Conservation (phyloP, 1,140 invertebrate species). For the Bilobella aurantiaca region DNA sequence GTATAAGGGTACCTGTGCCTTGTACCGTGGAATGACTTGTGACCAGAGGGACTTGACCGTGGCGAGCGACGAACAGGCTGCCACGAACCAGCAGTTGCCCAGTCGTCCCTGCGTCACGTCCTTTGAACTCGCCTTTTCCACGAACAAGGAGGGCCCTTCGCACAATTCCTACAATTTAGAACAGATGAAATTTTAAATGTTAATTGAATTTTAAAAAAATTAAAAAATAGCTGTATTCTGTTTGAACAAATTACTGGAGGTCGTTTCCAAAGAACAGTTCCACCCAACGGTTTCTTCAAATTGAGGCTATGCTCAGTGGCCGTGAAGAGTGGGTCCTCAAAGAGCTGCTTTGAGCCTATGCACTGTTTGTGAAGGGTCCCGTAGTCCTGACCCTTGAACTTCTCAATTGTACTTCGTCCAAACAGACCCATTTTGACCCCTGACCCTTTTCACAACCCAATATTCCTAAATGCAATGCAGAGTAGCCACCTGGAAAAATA, state of each 20-base stretch:
- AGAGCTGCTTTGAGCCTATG: constrained; percentile 36
- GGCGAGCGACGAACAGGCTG: constrained; percentile 54
- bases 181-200: background rate
- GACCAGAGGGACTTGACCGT: constrained; percentile 36
- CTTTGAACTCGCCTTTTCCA: constrained; percentile 52
- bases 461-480: background rate
- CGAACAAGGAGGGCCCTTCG: constrained; percentile 47
- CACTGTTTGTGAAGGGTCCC: constrained; percentile 19
- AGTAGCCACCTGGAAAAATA: too few relatives aligned
- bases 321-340: constrained; percentile 44
- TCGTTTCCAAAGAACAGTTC: constrained; percentile 30
- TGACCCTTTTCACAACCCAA: background rate
- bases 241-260: constrained; percentile 25
- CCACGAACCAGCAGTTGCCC: constrained; percentile 55
- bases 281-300: constrained; percentile 17
- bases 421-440: constrained; percentile 8
- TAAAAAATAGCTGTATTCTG: too few relatives aligned
- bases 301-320: constrained; percentile 37
- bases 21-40: constrained; percentile 33
- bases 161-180: constrained; percentile 45
- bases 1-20: constrained; percentile 15
- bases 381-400: constrained; percentile 29
- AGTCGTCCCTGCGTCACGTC: constrained; percentile 55
- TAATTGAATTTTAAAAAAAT: background rate
- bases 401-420: constrained; percentile 8